A percentile compares a stretch with the other conserved stretches of the same genome.
These are phyloP conservation scores for Eumerus sabulonum DNA, from an alignment of 2,888 invertebrate species.

Conservation along the genomic window DNA sequence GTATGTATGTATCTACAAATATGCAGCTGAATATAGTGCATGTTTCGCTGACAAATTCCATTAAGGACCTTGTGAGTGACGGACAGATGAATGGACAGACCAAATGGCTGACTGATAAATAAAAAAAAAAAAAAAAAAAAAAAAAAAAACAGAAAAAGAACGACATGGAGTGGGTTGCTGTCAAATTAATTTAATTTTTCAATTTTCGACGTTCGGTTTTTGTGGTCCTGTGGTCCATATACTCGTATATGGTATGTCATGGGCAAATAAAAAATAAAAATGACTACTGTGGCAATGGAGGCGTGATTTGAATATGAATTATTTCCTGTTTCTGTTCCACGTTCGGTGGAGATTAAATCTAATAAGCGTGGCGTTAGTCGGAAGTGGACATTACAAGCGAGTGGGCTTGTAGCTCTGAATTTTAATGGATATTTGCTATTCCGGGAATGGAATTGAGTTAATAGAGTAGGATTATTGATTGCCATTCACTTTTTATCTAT, in stretches of 20 bases:
- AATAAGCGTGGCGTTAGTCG: background rate
- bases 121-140: too few species aligned
- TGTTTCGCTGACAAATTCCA: slow-evolving; percentile 40
- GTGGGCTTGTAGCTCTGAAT: too few species aligned
- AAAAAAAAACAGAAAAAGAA: too few species aligned
- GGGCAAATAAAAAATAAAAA: too few species aligned
- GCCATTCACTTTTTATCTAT: too few species aligned
- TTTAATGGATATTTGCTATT: background rate
- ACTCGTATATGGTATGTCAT: too few species aligned
- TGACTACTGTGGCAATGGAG: background rate
- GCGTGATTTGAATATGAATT: slow-evolving; percentile 45
- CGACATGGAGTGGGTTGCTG: background rate
- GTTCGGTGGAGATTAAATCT: slow-evolving; percentile 10
- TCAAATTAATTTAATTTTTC: slow-evolving; percentile 40
- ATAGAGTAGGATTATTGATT: too few species aligned
- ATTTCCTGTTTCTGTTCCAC: background rate
- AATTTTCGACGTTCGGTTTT: slow-evolving; percentile 18
- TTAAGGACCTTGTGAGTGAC: slow-evolving; percentile 10
- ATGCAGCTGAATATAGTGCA: too few species aligned
- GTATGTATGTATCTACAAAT: too few species aligned
- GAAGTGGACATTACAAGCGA: too few species aligned
- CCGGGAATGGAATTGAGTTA: too few species aligned
- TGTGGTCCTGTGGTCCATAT: background rate
- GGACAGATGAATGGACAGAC: slow-evolving; percentile 18
- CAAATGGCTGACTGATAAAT: background rate